Conservation (phyloP, 2,888 invertebrate genomes). For the Mesopsocus fuscifrons region DNA sequence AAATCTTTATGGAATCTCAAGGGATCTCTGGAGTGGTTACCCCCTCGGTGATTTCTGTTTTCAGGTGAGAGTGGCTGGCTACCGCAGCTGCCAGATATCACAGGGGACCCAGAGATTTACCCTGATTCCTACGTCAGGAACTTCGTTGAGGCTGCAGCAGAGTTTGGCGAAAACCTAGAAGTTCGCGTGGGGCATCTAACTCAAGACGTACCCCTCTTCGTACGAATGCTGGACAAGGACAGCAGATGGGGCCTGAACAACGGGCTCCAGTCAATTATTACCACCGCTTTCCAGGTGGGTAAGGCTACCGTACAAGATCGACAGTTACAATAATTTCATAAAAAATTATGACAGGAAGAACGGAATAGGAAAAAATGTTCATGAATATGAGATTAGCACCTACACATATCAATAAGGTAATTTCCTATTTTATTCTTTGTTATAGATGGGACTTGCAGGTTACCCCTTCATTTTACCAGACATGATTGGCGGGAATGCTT, state of each 20-base stretch:
- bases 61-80: constrained; percentile 3
- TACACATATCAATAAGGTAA: too few relatives aligned
- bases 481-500: constrained; percentile 55
- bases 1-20: too few relatives aligned
- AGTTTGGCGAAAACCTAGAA: constrained; percentile 43
- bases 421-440: too few relatives aligned
- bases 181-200: constrained; percentile 50
- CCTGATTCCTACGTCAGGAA: constrained; percentile 26
- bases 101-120: background rate
- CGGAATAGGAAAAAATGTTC: too few relatives aligned
- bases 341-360: too few relatives aligned
- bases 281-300: constrained; percentile 39
- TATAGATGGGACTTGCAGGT: constrained; percentile 34
- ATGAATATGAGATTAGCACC: too few relatives aligned
- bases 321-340: too few relatives aligned
- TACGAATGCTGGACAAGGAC: constrained; percentile 62
- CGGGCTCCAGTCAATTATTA: constrained; percentile 51
- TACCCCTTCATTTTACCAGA: constrained; percentile 60
- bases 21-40: too few relatives aligned
- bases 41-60: too few relatives aligned
- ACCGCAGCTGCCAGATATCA: background rate
- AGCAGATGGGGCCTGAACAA: constrained; percentile 47
- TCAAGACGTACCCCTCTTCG: constrained; percentile 48
- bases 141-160: constrained; percentile 33
- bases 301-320: too few relatives aligned